Conservation (phyloP, 1,140 invertebrate genomes). For the Sycophila sp. region DNA sequence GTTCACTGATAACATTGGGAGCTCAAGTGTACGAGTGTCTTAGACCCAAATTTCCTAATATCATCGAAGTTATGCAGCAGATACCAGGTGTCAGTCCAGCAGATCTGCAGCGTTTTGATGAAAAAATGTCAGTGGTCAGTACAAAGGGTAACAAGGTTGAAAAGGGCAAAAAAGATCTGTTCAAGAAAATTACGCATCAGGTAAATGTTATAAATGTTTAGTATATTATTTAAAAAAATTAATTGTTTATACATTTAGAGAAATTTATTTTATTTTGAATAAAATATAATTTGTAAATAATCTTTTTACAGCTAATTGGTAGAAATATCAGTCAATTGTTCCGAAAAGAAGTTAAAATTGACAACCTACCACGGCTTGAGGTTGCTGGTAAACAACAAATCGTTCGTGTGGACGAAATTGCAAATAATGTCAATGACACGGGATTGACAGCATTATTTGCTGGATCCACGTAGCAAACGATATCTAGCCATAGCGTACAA, state of each 20-base stretch:
- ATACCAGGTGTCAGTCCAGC: conserved; percentile 81
- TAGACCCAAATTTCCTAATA: conserved; percentile 77
- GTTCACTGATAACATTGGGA: conserved; percentile 74
- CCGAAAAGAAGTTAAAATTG: conserved; percentile 85
- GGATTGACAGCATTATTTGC: conserved; percentile 67
- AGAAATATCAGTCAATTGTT: conserved; percentile 85
- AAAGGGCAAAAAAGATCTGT: conserved; percentile 89
- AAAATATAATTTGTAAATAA: conserved; percentile 18
- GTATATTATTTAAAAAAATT: neutral
- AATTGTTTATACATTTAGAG: neutral
- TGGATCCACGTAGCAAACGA: conserved; percentile 60
- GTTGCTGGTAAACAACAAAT: conserved; percentile 66
- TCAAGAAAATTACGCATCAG: conserved; percentile 86
- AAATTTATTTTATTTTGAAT: neutral
- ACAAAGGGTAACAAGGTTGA: conserved; percentile 83
- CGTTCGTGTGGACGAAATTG: conserved; percentile 63
- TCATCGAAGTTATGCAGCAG: conserved; percentile 75
- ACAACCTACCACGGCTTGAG: conserved; percentile 78
- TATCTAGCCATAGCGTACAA: conserved; percentile 42
- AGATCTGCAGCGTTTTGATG: conserved; percentile 84
- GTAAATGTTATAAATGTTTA: conserved; percentile 67
- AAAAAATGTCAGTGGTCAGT: conserved; percentile 77
- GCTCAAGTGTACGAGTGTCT: conserved; percentile 84
- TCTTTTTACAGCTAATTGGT: conserved; percentile 75
- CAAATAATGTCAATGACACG: conserved; percentile 60